Evolutionary conservation across 1,140 invertebrate genomes (phyloP).

Genomic region (Papilio machaon): DNA sequence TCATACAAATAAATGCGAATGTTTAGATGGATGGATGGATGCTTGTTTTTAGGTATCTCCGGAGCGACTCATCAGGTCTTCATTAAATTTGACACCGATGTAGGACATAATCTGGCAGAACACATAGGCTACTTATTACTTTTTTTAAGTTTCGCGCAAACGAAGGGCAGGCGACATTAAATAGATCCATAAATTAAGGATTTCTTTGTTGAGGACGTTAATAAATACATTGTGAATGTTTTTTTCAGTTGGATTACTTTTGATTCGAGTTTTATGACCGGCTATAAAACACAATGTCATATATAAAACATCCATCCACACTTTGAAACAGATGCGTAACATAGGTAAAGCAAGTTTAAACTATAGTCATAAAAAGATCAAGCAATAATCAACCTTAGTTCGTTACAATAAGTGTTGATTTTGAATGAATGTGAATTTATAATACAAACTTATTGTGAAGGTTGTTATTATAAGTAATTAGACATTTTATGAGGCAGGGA

Average conservation of each 20-base stretch:
- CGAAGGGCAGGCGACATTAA: no score
- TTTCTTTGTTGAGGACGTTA: background rate
- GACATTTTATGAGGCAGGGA: background rate
- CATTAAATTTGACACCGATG: no score
- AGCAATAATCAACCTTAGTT: background rate
- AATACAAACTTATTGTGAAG: background rate
- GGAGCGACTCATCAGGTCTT: no score
- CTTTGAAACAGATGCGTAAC: background rate
- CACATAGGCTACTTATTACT: no score
- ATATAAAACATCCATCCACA: background rate
- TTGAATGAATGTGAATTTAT: background rate
- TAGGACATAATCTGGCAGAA: no score
- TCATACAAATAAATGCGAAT: no score
- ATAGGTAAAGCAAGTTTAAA: background rate
- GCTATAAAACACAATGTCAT: conserved; percentile 11
- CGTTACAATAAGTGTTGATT: background rate
- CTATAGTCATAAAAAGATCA: background rate
- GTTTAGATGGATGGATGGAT: no score
- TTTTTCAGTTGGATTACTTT: background rate
- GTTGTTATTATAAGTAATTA: background rate
- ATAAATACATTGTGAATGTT: background rate
- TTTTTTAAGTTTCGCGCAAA: no score
- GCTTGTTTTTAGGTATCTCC: no score
- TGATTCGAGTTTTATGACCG: background rate
- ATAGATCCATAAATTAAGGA: background rate